Evolutionary conservation across 37 sponge, comb jelly and placozoan genomes (phyloP).

Genomic region (Aplysina aerophoba): DNA sequence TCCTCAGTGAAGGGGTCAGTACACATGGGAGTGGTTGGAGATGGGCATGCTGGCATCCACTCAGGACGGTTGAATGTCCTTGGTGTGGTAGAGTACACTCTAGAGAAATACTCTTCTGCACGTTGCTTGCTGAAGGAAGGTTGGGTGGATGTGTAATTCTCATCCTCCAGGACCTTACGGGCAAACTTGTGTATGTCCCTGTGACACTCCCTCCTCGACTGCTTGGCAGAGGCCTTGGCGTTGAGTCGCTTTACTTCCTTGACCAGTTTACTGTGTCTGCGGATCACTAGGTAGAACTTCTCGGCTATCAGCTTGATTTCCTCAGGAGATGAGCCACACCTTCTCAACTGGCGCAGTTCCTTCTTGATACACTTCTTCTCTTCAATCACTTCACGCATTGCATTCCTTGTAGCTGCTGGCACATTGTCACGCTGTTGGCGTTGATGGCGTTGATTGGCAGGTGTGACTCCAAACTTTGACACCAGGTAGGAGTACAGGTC

Average conservation of each 20-base stretch:
- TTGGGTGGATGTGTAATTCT: background rate
- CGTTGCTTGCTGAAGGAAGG: background rate
- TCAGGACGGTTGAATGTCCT: background rate
- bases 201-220: slow-evolving; percentile 16
- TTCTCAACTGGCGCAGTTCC: background rate
- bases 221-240: slow-evolving; percentile 9
- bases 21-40: background rate
- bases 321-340: slow-evolving; percentile 1
- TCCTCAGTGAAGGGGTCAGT: background rate
- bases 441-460: background rate
- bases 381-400: background rate
- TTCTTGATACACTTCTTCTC: background rate
- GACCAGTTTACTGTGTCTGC: slow-evolving; percentile 1
- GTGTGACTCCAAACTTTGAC: background rate
- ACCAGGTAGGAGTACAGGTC: background rate
- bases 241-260: background rate
- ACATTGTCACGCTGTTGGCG: background rate
- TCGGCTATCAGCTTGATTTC: background rate
- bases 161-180: slow-evolving; percentile 18
- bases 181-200: slow-evolving; percentile 24
- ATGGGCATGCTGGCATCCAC: slow-evolving; percentile 4
- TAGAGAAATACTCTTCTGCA: background rate
- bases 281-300: background rate
- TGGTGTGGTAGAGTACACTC: background rate
- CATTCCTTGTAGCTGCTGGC: background rate